These are phyloP conservation scores for Iselma pallidipennis DNA, from an alignment of 2,888 invertebrate species.

Conservation along the genomic window DNA sequence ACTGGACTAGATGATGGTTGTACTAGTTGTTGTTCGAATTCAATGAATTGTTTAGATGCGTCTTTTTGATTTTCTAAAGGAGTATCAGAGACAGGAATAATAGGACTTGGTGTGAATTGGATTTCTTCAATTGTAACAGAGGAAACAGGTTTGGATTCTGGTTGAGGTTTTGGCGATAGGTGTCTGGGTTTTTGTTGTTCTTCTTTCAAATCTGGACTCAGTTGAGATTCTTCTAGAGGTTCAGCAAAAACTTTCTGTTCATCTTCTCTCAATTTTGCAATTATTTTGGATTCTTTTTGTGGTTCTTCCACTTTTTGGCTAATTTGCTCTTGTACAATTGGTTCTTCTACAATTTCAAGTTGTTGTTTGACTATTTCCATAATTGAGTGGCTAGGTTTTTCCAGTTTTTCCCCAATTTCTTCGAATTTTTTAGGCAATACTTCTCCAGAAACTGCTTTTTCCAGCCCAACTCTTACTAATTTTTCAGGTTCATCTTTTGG, in stretches of 20 bases:
- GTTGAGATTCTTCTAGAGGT: neutral
- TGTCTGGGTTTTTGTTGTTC: conserved; percentile 31
- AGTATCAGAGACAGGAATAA: conserved; percentile 48
- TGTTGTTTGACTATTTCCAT: conserved; percentile 1
- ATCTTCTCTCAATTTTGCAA: conserved; percentile 30
- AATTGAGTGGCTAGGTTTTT: neutral
- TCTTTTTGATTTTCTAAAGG: conserved; percentile 37
- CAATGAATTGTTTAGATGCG: conserved; percentile 39
- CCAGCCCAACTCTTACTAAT: neutral
- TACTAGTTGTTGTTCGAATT: conserved; percentile 36
- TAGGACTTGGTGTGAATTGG: conserved; percentile 51
- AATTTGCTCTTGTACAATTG: conserved; percentile 35
- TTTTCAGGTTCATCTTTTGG: neutral
- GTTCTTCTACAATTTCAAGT: conserved; percentile 10
- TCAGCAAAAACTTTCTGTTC: conserved; percentile 12
- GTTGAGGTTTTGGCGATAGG: conserved; percentile 39
- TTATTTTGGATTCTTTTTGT: too few relatives aligned
- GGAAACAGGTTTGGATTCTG: conserved; percentile 54
- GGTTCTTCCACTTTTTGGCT: too few relatives aligned
- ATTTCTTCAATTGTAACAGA: conserved; percentile 62
- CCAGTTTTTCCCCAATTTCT: neutral
- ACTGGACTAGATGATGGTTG: conserved; percentile 25
- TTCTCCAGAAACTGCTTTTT: conserved; percentile 1
- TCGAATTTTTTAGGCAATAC: neutral
- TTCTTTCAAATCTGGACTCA: neutral